Evolutionary conservation across 2,888 invertebrate genomes (phyloP), one percentile per base, ranked within the genome.

Genomic region (Pristionchus exspectatus): DNA sequence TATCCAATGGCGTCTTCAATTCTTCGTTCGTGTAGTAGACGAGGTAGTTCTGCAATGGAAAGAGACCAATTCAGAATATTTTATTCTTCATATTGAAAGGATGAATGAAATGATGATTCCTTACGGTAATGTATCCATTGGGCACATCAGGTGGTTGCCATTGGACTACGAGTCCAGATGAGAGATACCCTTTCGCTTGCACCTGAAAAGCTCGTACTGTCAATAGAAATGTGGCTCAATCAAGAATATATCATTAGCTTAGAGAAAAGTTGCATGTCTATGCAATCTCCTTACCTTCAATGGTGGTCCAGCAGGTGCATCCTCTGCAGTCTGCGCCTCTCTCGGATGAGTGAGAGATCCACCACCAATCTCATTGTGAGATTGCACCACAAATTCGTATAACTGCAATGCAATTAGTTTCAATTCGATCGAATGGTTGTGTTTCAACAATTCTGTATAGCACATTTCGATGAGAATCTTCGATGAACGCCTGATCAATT

Each of bases 101-200:
- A 54, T n/a, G 83, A 63, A 27, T 56, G 7, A 38, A 66, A 30
- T 38, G 18, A 59, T 1, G 9, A 14, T 1, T 14, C 30, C 87
- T 69, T 0, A 89, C 92, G 12, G 91, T 92, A 16, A 99, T 98
- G 97, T 98, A 97, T 93, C 99, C 99, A 95, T 98, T 98, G 85
- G 98, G 98, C 89, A 97, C 98, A 95, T 98, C 98, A 30, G 99
- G 99, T 95, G 98, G 98, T 94, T 98, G 97, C 99, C 99, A 99
- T 95, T 98, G 98, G 93, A 99, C 98, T 90, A 98, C 97, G 97
- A 99, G 33, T 18, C 72, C 81, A 18, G 89, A 50, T 2, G 81
- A 83, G 56, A 81, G 89, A 69, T 30, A 89, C 2, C 72, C 85
- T 38, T 85, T 89, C n/a, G 85, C 54, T 59, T 89, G 89, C n/a